These are phyloP conservation scores for Trinorchestia longiramus DNA, from an alignment of 1,140 invertebrate species.

Conservation along the genomic window DNA sequence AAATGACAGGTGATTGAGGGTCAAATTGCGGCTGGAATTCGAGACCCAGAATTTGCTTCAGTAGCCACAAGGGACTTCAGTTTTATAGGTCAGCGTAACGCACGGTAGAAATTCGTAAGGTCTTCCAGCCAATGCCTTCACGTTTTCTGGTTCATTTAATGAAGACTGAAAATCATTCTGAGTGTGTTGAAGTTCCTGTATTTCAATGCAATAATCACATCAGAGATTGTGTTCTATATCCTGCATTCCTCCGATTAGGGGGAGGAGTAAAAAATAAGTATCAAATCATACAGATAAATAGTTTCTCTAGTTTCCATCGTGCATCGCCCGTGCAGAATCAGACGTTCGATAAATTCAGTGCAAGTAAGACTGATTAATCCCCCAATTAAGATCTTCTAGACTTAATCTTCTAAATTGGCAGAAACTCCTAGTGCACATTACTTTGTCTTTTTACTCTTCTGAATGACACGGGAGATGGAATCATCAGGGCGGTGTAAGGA, in stretches of 20 bases:
- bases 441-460: not conserved
- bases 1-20: not conserved
- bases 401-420: not conserved
- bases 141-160: not conserved
- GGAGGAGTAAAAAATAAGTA: too few species aligned
- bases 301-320: not conserved
- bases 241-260: too few species aligned
- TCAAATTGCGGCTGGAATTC: not conserved
- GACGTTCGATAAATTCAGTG: not conserved
- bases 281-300: not conserved
- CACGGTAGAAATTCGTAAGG: not conserved
- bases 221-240: not conserved
- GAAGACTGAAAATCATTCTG: not conserved
- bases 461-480: not conserved
- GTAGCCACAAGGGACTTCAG: not conserved
- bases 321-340: not conserved
- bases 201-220: not conserved
- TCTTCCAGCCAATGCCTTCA: not conserved
- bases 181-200: not conserved
- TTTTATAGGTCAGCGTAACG: not conserved
- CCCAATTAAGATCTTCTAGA: too few species aligned
- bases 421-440: not conserved
- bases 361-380: not conserved
- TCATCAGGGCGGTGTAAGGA: too few species aligned
- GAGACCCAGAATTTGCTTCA: not conserved